Percentiles rank a stretch among this genome's conserved stretches.
Conservation (phyloP, 2,797 vertebrate genomes). For the Amniataba percoides region DNA sequence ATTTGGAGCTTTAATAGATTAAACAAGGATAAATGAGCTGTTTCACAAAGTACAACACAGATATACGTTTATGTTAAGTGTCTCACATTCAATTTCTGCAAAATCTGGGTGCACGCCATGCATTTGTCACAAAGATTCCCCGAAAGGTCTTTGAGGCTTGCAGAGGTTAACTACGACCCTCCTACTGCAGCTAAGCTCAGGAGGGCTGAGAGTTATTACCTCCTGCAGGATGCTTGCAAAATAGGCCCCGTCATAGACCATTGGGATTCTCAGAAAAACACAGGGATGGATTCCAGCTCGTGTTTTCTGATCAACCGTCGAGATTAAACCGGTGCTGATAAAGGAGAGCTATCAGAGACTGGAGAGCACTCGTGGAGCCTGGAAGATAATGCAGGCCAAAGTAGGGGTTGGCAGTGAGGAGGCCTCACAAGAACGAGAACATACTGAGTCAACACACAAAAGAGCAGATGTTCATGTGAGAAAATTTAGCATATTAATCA, state of each 20-base stretch:
- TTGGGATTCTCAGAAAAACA: constrained; percentile 49
- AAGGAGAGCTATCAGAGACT: constrained; percentile 40
- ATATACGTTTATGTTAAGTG: neutral
- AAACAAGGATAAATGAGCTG: neutral
- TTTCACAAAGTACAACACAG: neutral
- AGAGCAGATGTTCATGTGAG: neutral
- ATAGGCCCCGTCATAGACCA: constrained; percentile 53
- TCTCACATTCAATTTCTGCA: neutral
- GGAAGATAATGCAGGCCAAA: neutral
- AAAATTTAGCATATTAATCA: neutral
- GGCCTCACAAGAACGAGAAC: neutral
- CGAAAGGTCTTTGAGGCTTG: constrained; percentile 24
- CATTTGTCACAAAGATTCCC: constrained; percentile 22
- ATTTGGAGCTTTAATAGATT: neutral
- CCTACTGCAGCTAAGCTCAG: constrained; percentile 26
- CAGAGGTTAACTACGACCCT: constrained; percentile 36
- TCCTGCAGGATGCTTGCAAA: constrained; percentile 51
- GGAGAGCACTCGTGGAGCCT: constrained; percentile 18
- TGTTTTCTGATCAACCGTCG: constrained; percentile 43
- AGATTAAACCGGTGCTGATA: constrained; percentile 39
- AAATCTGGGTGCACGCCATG: constrained; percentile 9
- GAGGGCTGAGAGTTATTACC: constrained; percentile 55
- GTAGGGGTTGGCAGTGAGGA: neutral
- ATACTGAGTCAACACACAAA: neutral
- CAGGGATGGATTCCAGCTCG: constrained; percentile 36